Base-by-base conservation (phyloP, 2,888 invertebrate species). In the Pristionchus maxplancki region DNA sequence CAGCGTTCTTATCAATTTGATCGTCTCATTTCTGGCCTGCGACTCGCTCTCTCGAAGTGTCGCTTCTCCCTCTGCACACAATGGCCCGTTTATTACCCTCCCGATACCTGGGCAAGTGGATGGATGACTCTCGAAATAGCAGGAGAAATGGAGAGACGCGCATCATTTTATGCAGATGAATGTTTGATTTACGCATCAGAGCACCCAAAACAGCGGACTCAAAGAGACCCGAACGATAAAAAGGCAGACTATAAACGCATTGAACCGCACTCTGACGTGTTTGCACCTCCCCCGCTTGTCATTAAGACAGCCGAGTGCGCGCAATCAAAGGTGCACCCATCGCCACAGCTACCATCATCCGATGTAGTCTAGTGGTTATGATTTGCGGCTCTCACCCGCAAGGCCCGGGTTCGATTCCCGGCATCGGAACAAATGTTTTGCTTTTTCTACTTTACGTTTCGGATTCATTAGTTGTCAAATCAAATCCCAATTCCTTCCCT, bases 331-430 rank as follows among this genome's bases (percentile, higher is more conserved):
- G 58, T 58, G 58, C 58, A 58, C n/a, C 24, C 24, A n/a, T 24
- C 4, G 24, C 20, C 6, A 9, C 4, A 0, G 24, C n/a, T n/a
- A 24, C 3, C 34, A 67, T 67, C 67, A 67, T 67, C 67, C 67
- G 67, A 44, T 78, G 78, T 44, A 44, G 40, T 78, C 44, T 78
- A 78, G 78, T 78, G 40, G 40, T 78, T 78, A 78, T 44, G 40
- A 78, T 78, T 78, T 78, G 78, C 40, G 40, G 40, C 44, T 78
- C 44, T 40, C 40, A 44, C 78, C 44, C 44, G 74, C 87, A 87
- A 89, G 89, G 89, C 89, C 90, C 89, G 90, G 89, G 90, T 90
- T 89, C 89, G 90, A 90, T 90, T 89, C 89, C 89, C 89, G 89
- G 89, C 89, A 90, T 78, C 89, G 89, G 88, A 89, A 89, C 37